phyloP scores from a whole-genome alignment of 2,113 vertebrate species.

The Serilophus lunatus region DNA sequence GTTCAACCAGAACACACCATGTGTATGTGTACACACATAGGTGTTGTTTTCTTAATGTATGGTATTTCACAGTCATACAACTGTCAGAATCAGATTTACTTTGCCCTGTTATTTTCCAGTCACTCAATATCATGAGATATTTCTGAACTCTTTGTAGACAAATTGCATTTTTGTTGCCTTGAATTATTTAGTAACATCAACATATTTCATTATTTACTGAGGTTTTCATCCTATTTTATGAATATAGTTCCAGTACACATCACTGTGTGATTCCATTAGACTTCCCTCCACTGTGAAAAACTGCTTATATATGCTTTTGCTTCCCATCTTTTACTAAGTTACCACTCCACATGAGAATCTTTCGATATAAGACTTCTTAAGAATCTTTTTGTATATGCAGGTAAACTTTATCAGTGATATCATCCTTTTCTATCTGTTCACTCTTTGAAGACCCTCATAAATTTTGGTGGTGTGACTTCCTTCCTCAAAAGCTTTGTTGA shows the following conservation, averaged over 20 bases:
- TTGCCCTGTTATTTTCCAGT: neutral
- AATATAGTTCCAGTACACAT: neutral
- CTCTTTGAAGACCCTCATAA: neutral
- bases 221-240: neutral
- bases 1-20: neutral
- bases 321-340: neutral
- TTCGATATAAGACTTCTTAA: neutral
- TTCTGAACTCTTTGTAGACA: neutral
- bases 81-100: neutral
- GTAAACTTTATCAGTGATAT: neutral
- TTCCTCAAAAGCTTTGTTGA: neutral
- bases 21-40: neutral
- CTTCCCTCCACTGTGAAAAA: neutral
- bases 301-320: neutral
- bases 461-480: neutral
- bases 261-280: neutral
- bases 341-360: neutral
- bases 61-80: neutral
- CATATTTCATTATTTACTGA: neutral
- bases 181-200: conserved; percentile 28
- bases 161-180: conserved; percentile 9
- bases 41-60: neutral
- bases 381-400: neutral
- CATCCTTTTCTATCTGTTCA: neutral
- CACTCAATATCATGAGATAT: neutral